phyloP scores from a whole-genome alignment of 2,113 vertebrate species.

The Eublepharis macularius region DNA sequence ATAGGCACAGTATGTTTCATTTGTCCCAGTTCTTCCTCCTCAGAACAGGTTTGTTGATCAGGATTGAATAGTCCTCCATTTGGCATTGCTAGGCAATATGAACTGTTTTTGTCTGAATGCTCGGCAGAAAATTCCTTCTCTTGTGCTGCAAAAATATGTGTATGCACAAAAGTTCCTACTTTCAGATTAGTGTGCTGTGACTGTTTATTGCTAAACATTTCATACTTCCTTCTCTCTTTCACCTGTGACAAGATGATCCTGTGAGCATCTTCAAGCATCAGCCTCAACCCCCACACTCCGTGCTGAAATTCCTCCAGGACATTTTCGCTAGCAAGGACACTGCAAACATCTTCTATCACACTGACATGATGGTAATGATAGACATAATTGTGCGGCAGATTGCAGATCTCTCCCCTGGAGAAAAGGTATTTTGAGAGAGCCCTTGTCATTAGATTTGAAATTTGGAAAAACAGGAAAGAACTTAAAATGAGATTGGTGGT shows the following conservation, averaged over 20 bases:
- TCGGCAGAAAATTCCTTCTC: too few relatives aligned
- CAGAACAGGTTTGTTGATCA: rapidly evolving
- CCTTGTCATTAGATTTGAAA: not conserved
- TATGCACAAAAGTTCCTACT: not conserved
- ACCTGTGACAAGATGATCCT: conserved; percentile 83
- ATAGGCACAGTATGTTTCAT: not conserved
- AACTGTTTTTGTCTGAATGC: not conserved
- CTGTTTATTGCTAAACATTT: not conserved
- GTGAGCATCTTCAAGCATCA: conserved; percentile 94
- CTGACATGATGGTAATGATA: conserved; percentile 98
- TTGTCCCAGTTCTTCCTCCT: not conserved
- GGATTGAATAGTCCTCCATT: not conserved
- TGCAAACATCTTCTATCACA: conserved; percentile 92
- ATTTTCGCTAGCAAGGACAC: conserved; percentile 86
- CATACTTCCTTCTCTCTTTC: not conserved
- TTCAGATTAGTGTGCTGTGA: not conserved
- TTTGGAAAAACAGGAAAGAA: not conserved
- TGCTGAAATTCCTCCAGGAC: conserved; percentile 97
- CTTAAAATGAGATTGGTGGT: not conserved
- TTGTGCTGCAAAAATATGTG: not conserved
- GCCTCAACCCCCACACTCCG: conserved; percentile 88
- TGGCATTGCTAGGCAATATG: not conserved
- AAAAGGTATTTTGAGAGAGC: conserved; percentile 81
- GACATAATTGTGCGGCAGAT: conserved; percentile 96
- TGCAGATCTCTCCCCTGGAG: conserved; percentile 94